Conservation (phyloP, 2,113 vertebrate genomes). For the Fregetta grallaria region DNA sequence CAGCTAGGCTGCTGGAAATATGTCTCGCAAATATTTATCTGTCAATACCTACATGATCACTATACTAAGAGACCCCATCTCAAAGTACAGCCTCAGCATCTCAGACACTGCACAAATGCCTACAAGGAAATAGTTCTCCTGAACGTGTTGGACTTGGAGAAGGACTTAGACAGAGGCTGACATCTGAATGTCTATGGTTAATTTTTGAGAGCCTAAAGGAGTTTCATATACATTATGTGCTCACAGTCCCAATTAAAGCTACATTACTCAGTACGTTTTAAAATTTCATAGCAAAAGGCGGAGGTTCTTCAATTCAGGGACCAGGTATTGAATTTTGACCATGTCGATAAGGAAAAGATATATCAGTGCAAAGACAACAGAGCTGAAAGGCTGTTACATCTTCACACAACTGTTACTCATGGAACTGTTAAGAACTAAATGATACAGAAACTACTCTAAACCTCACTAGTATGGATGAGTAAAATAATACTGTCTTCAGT, state of each 20-base stretch:
- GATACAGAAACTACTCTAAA: background rate
- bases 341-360: background rate
- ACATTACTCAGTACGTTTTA: background rate
- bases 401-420: background rate
- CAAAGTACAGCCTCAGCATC: background rate
- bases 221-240: background rate
- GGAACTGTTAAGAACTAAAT: background rate
- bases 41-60: background rate
- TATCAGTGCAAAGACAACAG: background rate
- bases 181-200: accelerated
- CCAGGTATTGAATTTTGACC: background rate
- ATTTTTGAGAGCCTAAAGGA: background rate
- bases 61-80: background rate
- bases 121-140: background rate
- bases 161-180: background rate
- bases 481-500: background rate
- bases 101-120: background rate
- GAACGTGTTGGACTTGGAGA: background rate
- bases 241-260: background rate
- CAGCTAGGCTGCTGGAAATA: background rate
- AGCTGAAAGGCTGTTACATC: background rate
- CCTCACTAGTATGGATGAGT: background rate
- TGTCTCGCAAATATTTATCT: background rate
- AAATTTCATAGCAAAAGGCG: background rate
- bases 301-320: background rate